phyloP scores from a whole-genome alignment of 2,797 vertebrate species.

The Gymnopithys bicolor region DNA sequence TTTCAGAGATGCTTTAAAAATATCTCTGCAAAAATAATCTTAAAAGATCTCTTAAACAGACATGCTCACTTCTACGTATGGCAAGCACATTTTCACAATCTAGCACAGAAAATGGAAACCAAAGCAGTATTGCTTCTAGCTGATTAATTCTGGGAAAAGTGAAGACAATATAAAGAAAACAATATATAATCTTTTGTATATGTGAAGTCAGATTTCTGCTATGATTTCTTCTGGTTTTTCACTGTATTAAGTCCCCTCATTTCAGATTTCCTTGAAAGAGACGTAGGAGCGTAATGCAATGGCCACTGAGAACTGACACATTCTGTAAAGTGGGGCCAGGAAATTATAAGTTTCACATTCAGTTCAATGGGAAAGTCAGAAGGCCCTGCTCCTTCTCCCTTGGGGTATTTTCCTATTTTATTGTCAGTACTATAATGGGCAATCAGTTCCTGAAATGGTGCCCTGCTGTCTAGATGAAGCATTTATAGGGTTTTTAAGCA shows the following conservation, averaged over 20 bases:
- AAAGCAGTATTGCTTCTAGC: background rate
- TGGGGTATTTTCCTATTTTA: slow-evolving; percentile 62
- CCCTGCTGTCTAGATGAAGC: slow-evolving; percentile 67
- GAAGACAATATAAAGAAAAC: background rate
- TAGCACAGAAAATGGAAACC: background rate
- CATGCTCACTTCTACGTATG: background rate
- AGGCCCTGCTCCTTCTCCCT: slow-evolving; percentile 43
- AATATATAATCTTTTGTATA: background rate
- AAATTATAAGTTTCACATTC: slow-evolving; percentile 54
- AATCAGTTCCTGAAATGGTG: slow-evolving; percentile 69
- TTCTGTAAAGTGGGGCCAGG: slow-evolving; percentile 28
- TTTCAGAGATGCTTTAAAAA: background rate
- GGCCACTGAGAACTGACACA: background rate
- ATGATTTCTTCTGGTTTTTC: slow-evolving; percentile 4
- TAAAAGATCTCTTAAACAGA: background rate
- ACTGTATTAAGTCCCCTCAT: background rate
- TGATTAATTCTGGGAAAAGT: background rate
- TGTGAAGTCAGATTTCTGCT: background rate
- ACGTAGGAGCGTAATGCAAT: background rate
- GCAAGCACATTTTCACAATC: background rate
- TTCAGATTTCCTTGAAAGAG: slow-evolving; percentile 36
- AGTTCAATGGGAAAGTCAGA: slow-evolving; percentile 55
- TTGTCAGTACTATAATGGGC: slow-evolving; percentile 62
- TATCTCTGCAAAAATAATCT: background rate
- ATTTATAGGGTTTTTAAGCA: slow-evolving; percentile 63